Evolutionary conservation across 1,140 invertebrate species (phyloP).

Genomic region (Saxidomus purpurata): DNA sequence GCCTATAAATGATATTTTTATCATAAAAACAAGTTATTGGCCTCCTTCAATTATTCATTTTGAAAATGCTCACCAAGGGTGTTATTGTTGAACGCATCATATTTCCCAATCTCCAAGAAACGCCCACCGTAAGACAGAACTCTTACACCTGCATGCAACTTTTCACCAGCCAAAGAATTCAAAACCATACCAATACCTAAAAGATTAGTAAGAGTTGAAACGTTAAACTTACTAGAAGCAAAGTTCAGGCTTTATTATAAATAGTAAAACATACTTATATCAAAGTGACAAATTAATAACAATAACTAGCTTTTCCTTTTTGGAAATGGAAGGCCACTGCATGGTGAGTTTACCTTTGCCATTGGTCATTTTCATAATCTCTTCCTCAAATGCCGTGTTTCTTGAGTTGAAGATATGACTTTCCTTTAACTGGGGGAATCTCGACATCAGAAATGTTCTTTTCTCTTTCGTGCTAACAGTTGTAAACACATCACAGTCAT

Average conservation of each 20-base stretch:
- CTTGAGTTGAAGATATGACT: conserved; percentile 97
- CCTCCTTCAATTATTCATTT: background rate
- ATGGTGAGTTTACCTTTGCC: conserved; percentile 85
- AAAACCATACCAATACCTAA: conserved; percentile 96
- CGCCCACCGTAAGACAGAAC: conserved; percentile 96
- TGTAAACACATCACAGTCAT: conserved; percentile 91
- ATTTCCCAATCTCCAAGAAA: conserved; percentile 99
- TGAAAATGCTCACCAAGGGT: conserved; percentile 87
- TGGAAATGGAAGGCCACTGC: too few species aligned
- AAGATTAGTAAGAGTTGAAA: background rate
- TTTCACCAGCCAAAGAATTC: conserved; percentile 97
- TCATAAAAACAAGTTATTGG: too few species aligned
- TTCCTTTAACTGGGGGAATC: conserved; percentile 94
- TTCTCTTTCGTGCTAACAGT: conserved; percentile 91
- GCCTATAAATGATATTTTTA: too few species aligned
- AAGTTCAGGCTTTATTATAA: too few species aligned
- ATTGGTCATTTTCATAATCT: conserved; percentile 90
- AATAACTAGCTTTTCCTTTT: too few species aligned
- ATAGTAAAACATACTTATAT: too few species aligned
- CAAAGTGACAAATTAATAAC: too few species aligned
- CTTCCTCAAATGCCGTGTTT: conserved; percentile 95
- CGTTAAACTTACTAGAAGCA: too few species aligned
- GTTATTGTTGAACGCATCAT: conserved; percentile 96
- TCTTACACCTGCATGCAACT: conserved; percentile 96
- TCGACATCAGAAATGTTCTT: conserved; percentile 94